Base-by-base conservation (phyloP, 2,888 invertebrate genomes). In the Steinernema scapterisci region DNA sequence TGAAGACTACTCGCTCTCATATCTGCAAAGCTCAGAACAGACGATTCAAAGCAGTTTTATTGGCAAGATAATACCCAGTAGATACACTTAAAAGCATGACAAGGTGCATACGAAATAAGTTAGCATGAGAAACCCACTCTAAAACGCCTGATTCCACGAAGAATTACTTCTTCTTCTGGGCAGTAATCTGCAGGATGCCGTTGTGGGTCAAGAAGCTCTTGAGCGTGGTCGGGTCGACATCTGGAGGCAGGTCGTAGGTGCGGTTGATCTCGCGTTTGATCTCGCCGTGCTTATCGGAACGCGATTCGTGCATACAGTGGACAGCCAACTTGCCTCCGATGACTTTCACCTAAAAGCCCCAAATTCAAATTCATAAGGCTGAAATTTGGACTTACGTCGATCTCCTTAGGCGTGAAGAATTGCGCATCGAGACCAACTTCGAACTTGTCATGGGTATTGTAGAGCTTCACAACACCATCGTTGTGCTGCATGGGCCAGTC, bases 341-440 rank as follows among this genome's bases (percentile, higher is more conserved):
- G n/a, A 74, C 73, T 71, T 74, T 74, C 2, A 74, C 72, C 72
- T 71, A 51, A 44, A 31, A n/a, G 7, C 9, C 19, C 13, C 3
- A 48, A 48, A 48, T 13, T 19, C 48, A 48, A 19, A 48, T 48
- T 48, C 13, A 45, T 45, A 45, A 48, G n/a, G 48, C 5, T 2
- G 31, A 1, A n/a, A 52, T 9, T 13, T 11, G 13, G n/a, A 16
- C 21, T 72, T 25, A 73, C 74, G 27, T 75, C 74, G 43, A 75
- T 75, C 71, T 75, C 75, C 70, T 75, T 75, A 19, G 75, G 75
- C 5, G 75, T 73, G 51, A 75, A 75, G 75, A 73, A 75, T n/a
- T 43, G 45, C 16, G 31, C 46, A 52, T 75, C 75, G 21, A 75
- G 56, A 19, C 74, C 75, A 27, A 75, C 75, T 45, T 75, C 75